A percentile compares a stretch with the other conserved stretches of the same genome.
Conservation (phyloP, 2,888 invertebrate genomes). For the Chromoteleia sp. region DNA sequence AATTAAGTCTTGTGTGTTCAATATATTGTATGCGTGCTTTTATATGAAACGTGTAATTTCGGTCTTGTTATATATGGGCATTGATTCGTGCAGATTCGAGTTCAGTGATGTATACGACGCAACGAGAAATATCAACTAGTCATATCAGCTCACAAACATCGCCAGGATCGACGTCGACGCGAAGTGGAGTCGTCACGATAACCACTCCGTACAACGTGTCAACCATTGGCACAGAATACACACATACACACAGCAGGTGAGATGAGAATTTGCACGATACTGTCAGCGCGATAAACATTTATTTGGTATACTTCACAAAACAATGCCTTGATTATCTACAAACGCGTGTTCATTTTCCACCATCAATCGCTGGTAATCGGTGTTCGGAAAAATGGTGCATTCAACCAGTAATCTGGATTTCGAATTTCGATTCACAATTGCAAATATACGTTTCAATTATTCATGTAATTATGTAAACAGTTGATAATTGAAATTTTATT, state of each 20-base stretch:
- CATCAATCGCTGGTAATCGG: conserved; percentile 31
- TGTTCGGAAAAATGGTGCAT: conserved; percentile 17
- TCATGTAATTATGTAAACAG: conserved; percentile 3
- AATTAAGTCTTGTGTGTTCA: conserved; percentile 14
- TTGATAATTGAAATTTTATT: background rate
- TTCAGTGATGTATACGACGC: conserved; percentile 81
- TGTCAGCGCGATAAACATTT: conserved; percentile 55
- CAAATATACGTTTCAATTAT: conserved; percentile 15
- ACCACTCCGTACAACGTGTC: conserved; percentile 80
- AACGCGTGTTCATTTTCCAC: conserved; percentile 48
- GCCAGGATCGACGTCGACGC: conserved; percentile 76
- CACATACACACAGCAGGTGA: conserved; percentile 79
- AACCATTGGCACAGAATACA: conserved; percentile 77
- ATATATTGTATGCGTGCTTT: conserved; percentile 32
- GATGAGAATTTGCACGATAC: conserved; percentile 60
- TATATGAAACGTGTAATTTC: conserved; percentile 48
- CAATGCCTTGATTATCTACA: conserved; percentile 52
- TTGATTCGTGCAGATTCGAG: conserved; percentile 78
- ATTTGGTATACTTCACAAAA: conserved; percentile 51
- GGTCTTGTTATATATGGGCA: conserved; percentile 48
- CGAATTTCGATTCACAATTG: conserved; percentile 11
- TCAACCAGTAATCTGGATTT: conserved; percentile 24
- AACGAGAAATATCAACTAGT: conserved; percentile 79
- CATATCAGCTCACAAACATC: conserved; percentile 77
- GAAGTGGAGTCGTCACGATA: conserved; percentile 78